Evolutionary conservation across 1,140 invertebrate species (phyloP), one percentile per base, ranked within the genome.

Genomic region (Drosophila melanica): DNA sequence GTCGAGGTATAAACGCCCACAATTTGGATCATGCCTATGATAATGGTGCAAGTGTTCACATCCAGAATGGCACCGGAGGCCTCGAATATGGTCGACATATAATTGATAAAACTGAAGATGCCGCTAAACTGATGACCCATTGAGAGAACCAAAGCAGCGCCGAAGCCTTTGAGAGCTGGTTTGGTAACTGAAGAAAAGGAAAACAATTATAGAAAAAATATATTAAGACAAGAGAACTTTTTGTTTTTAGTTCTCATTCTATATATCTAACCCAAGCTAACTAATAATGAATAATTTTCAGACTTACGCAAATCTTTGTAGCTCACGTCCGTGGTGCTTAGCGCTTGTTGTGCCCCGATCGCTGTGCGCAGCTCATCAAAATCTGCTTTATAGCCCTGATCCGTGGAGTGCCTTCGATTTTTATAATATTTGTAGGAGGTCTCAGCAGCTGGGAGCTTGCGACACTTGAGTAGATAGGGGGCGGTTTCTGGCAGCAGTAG

Each of bases 401-500:
- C 65, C 5, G 51, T 33, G 10, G 50, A 65, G 9, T 7, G 10
- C 9, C 11, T 14, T 12, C 59, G 71, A 54, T 90, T 89, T 45
- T 79, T 60, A 18, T 90, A 92, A 23, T 90, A 92, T 33, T 57
- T 64, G 7, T 97, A 92, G 2, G 95, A 93, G 4, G 92, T 91
- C 53, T 95, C 93, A 0, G 97, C 97, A 33, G 94, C 94, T 10
- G 94, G 92, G 3, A 94, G 91, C 12, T 94, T 94, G 81, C 92
- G 92, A 27, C 27, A 27, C 75, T 93, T 93, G 44, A 95, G 90
- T 0, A 95, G 91, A 93, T 94, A 96, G 3, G 94, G 92, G 0
- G 97, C 97, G 12, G 97, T 97, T 92, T 98, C 97, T 0, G 97
- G 97, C 91, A 98, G 39, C 81, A 94, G 95, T n/a, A 94, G 30